Evolutionary conservation across 2,113 vertebrate genomes (phyloP), one percentile per base, ranked within the genome.

Genomic region (Perccottus glenii): DNA sequence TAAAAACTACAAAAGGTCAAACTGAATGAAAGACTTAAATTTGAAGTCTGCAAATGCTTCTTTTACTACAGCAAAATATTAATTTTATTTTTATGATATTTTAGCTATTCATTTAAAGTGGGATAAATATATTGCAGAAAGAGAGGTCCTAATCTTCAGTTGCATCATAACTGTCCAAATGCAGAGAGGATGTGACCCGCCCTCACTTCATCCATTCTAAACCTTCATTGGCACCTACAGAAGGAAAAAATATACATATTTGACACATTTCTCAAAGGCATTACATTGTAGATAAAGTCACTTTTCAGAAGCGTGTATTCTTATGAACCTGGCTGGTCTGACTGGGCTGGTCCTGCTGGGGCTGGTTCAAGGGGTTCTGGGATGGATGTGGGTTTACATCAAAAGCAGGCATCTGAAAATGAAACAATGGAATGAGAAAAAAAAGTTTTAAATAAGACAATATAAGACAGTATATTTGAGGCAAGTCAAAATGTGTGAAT

Each of bases 261-360:
- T 57, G 33, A 49, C 47, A 59, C 1, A 11, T 4, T 14, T n/a
- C 9, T 4, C 6, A n/a, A 40, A 55, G 3, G 19, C 2, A 16
- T n/a, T 38, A 27, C 11, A 53, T 19, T 11, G 67, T 19, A 12
- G 16, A 14, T 15, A 40, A 53, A 36, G 35, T n/a, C 49, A 5
- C 14, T 15, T 8, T 38, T 2, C 7, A 33, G 19, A 27, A 27
- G 11, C 14, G 5, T 38, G 42, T 27, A 42, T 12, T 49, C 6
- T 49, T 44, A 12, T 40, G 15, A 64, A 88, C 91, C 86, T 89
- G 85, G 73, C 73, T 90, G 67, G 80, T 76, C 67, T 86, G 87
- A 9, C 43, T 15, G 35, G 85, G 82, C 57, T 88, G 85, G 53
- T 91, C 86, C 69, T 85, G 88, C 61, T 81, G 84, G 36, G 80